Base-by-base conservation (phyloP, 1,140 invertebrate genomes). In the Euura saliciscinereae region DNA sequence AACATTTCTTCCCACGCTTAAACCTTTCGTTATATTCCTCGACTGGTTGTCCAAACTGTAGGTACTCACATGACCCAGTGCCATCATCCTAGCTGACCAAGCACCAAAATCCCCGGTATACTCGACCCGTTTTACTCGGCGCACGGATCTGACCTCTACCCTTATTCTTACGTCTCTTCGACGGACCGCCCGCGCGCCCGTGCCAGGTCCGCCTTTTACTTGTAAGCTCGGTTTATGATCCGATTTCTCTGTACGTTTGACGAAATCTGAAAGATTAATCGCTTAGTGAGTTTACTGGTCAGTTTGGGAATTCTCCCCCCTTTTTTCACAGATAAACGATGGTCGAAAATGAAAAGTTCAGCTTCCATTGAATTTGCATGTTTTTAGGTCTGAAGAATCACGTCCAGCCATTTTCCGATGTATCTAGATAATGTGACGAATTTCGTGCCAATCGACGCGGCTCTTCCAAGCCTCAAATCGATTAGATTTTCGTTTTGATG, bases 131-230 rank as follows among this genome's bases (percentile, higher is more conserved):
- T 59, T 59, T 59, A 59, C n/a, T n/a, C 8, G n/a, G 51, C 51
- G n/a, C 51, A n/a, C 51, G 51, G 51, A n/a, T 59, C 51, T 59
- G 51, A 59, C 51, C 51, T n/a, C n/a, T n/a, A 59, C 8, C 51
- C 51, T n/a, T n/a, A n/a, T n/a, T 59, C 51, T 59, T 59, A 10
- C 51, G 51, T n/a, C n/a, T 59, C 51, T 59, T 59, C 8, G 51
- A 8, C 51, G n/a, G 51, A n/a, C 51, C 51, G 51, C 51, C 8
- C n/a, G 43, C 44, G 28, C 28, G 66, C 51, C 64, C 46, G 45
- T 7, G 43, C 72, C 70, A 65, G 69, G 69, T 72, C 71, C 75
- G 77, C 77, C 75, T 70, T 80, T 80, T 73, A 11, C 76, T 68
- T 74, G 77, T 78, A 78, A 74, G 73, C 72, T 44, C 51, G 51